Conservation (phyloP, 2,888 invertebrate species). For the Cryptus armator region DNA sequence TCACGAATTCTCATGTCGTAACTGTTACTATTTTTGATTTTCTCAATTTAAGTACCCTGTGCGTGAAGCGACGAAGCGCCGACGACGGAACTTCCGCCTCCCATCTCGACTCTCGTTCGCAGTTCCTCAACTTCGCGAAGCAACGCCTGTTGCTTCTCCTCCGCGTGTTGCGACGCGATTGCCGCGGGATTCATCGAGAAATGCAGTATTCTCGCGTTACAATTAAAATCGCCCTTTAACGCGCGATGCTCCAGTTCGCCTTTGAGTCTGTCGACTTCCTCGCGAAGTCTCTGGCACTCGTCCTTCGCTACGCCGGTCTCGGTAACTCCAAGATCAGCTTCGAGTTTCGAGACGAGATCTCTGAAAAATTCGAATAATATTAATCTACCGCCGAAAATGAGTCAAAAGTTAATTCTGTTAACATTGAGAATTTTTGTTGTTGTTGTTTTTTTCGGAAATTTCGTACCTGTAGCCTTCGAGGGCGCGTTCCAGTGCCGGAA, state of each 20-base stretch:
- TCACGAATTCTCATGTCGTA: no score
- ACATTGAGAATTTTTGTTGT: neutral
- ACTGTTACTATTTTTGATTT: no score
- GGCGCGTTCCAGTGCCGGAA: constrained; percentile 91
- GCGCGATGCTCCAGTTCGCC: constrained; percentile 89
- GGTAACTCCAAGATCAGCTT: constrained; percentile 87
- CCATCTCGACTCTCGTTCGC: constrained; percentile 88
- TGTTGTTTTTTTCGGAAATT: neutral
- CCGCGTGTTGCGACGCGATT: constrained; percentile 89
- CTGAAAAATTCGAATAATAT: constrained; percentile 68
- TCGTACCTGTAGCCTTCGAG: constrained; percentile 89
- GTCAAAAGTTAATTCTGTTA: neutral
- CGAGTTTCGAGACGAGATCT: constrained; percentile 89
- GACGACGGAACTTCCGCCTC: constrained; percentile 64
- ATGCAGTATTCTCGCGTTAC: constrained; percentile 87
- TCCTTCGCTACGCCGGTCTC: constrained; percentile 77
- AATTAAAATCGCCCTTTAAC: constrained; percentile 87
- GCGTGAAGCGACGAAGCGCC: constrained; percentile 77
- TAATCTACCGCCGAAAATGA: neutral
- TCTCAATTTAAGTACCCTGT: constrained; percentile 75
- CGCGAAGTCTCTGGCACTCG: constrained; percentile 83
- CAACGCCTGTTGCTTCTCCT: constrained; percentile 84
- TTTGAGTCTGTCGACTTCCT: constrained; percentile 85
- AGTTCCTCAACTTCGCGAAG: constrained; percentile 88
- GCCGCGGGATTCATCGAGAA: constrained; percentile 91